Evolutionary conservation across 2,113 vertebrate species (phyloP).

Genomic region (Macroglossus sobrinus): DNA sequence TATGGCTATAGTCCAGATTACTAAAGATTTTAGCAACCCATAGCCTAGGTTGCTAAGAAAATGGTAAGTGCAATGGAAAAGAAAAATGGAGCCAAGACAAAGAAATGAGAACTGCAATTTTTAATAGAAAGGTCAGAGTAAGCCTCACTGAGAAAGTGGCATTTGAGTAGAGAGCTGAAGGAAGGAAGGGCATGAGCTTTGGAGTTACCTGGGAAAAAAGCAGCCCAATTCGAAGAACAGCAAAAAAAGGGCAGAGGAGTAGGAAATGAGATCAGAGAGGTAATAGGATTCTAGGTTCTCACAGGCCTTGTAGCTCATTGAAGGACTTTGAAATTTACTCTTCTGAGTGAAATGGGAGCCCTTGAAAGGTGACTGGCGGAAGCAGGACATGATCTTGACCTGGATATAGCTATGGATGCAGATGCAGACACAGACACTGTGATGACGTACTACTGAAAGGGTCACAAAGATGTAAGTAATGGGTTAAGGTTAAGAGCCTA

Average conservation of each 20-base stretch:
- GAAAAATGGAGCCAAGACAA: not conserved
- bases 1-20: not conserved
- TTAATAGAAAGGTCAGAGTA: not conserved
- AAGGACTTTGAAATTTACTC: not conserved
- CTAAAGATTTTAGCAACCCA: not conserved
- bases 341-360: not conserved
- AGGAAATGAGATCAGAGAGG: too few relatives aligned
- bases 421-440: too few relatives aligned
- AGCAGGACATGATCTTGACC: not conserved
- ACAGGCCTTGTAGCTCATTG: not conserved
- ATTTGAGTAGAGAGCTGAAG: not conserved
- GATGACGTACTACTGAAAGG: too few relatives aligned
- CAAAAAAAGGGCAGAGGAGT: rapidly evolving
- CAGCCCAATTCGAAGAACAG: not conserved
- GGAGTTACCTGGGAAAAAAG: not conserved
- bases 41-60: not conserved
- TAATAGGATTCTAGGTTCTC: not conserved
- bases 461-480: too few relatives aligned
- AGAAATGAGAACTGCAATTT: not conserved
- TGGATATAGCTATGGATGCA: not conserved
- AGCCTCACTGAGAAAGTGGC: not conserved
- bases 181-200: not conserved
- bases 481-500: too few relatives aligned
- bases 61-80: not conserved
- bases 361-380: not conserved